These are phyloP conservation scores for Melangyna quadrimaculata DNA, from an alignment of 2,888 invertebrate species.

Conservation along the genomic window DNA sequence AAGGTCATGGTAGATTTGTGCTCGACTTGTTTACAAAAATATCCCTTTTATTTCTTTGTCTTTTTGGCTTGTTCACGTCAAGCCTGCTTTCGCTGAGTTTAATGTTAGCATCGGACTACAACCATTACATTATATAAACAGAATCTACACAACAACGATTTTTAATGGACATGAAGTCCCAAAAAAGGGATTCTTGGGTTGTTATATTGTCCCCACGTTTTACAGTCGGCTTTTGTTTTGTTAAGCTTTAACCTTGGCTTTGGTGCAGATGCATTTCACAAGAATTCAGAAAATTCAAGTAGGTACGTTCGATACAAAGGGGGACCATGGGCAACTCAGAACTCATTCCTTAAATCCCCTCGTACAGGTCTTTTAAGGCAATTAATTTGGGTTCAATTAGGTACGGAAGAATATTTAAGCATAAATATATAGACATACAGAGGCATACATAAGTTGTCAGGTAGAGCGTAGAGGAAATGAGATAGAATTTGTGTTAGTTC, in stretches of 20 bases:
- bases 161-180: not conserved
- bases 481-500: not conserved
- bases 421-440: not conserved
- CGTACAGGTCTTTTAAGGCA: not conserved
- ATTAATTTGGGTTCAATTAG: not conserved
- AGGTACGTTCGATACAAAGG: not conserved
- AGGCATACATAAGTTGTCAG: not conserved
- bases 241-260: not conserved
- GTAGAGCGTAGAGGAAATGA: not conserved
- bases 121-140: not conserved
- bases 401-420: not conserved
- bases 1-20: constrained; percentile 64
- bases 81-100: not conserved
- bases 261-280: not conserved
- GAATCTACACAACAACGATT: not conserved
- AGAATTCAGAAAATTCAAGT: not conserved
- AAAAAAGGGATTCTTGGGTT: not conserved
- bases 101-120: not conserved
- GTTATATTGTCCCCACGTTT: not conserved
- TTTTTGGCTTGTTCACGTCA: not conserved
- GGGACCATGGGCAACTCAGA: not conserved
- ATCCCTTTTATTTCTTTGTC: constrained; percentile 30
- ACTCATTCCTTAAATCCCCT: not conserved
- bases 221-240: not conserved
- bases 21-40: constrained; percentile 61